Percentiles rank a stretch among this genome's conserved stretches.
Evolutionary conservation across 1,140 invertebrate genomes (phyloP).

Genomic region (Lethrus apterus): DNA sequence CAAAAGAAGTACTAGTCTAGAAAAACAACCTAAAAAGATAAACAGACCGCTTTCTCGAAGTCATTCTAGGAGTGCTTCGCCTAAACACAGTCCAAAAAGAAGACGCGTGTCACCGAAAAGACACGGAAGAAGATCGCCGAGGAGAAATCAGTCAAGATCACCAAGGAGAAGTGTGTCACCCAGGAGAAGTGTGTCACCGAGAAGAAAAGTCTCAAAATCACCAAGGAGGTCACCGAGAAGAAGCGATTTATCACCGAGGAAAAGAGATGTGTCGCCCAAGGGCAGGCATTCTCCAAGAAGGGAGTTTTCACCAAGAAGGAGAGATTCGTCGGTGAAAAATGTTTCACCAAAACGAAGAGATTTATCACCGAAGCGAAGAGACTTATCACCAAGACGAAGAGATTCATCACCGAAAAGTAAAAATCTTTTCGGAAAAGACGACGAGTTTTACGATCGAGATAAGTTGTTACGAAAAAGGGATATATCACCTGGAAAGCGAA

Average conservation of each 20-base stretch:
- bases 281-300: background rate
- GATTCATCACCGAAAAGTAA: slow-evolving; percentile 5
- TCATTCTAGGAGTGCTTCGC: background rate
- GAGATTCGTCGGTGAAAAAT: slow-evolving; percentile 14
- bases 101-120: too few relatives aligned
- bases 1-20: too few relatives aligned
- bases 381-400: slow-evolving; percentile 18
- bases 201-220: slow-evolving; percentile 6
- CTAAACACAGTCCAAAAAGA: slow-evolving; percentile 8
- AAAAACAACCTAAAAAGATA: too few relatives aligned
- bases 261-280: slow-evolving; percentile 13
- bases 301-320: slow-evolving; percentile 8
- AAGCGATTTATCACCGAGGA: background rate
- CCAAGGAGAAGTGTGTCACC: slow-evolving; percentile 19
- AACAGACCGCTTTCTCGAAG: too few relatives aligned
- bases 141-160: slow-evolving; percentile 4
- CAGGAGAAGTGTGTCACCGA: slow-evolving; percentile 14
- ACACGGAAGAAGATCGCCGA: slow-evolving; percentile 16
- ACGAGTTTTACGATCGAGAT: background rate
- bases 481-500: slow-evolving; percentile 5
- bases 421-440: slow-evolving; percentile 3
- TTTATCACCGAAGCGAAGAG: slow-evolving; percentile 2
- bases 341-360: slow-evolving; percentile 18
- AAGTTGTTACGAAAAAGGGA: background rate
- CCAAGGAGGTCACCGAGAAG: slow-evolving; percentile 5